Base-by-base conservation (phyloP, 2,888 invertebrate genomes). In the Acanthosepion lycidas region DNA sequence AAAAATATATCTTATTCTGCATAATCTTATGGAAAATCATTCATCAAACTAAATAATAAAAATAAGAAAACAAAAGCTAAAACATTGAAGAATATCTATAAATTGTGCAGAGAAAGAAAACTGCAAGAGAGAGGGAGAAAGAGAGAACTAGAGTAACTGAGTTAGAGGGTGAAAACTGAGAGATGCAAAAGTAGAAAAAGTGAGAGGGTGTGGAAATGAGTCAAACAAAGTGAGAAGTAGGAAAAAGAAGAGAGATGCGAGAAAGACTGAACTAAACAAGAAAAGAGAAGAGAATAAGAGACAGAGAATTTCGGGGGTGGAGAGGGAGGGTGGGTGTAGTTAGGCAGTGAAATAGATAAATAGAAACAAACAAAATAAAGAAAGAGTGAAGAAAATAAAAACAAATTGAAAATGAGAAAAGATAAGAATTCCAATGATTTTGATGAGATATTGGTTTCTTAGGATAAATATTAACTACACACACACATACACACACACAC, bases 11-110 rank as follows among this genome's bases (percentile, higher is more conserved):
- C 59, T 59, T 23, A 59, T 20, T 23, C 59, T 59, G 59, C 59
- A 59, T 78, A 78, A 78, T 78, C 78, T 78, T 78, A 78, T 78
- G 78, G 78, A 78, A 78, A 78, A 78, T 78, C 78, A 78, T 78
- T 78, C n/a, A 78, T 78, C n/a, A 78, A n/a, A 78, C 8, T n/a
- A 78, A 78, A 78, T n/a, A 78, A 42, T 42, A 42, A 42, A 42
- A 42, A 42, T 3, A 42, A 42, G 9, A 78, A 78, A 78, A n/a
- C 78, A n/a, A 78, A n/a, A 78, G 8, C 78, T 12, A 78, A 78
- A 78, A 78, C 9, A 78, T 78, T 9, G 9, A 78, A 15, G n/a
- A 78, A n/a, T n/a, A 78, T 78, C 78, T 78, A 78, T 78, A 78
- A 78, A 78, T 78, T 78, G 78, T 78, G 78, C 23, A 12, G 78